Percentiles rank a stretch among this genome's conserved stretches.
These are phyloP conservation scores for Chloromyia formosa DNA, from an alignment of 2,888 invertebrate species.

Conservation along the genomic window DNA sequence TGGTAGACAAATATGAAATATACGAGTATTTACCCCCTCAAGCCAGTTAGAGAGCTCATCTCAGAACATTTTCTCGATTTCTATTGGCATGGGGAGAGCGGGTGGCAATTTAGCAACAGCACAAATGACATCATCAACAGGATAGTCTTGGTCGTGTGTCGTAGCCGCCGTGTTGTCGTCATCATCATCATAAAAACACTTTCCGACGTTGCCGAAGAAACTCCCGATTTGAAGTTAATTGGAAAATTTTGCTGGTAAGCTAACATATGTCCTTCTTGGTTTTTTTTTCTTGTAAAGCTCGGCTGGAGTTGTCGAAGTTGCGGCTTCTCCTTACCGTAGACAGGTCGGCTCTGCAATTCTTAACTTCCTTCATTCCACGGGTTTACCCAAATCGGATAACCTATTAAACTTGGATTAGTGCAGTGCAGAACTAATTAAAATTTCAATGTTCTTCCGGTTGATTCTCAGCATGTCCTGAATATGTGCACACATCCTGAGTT, in stretches of 20 bases:
- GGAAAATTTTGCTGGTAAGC: constrained; percentile 45
- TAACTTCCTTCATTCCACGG: constrained; percentile 35
- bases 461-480: neutral
- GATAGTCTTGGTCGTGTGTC: neutral
- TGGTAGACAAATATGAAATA: too few species aligned
- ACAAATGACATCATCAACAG: neutral
- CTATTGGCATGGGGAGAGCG: neutral
- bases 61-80: neutral
- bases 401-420: constrained; percentile 49
- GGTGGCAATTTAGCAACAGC: neutral
- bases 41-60: too few species aligned
- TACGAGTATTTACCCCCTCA: too few species aligned
- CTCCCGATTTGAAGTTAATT: constrained; percentile 46
- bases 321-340: too few species aligned
- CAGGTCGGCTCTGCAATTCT: constrained; percentile 32
- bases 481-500: neutral
- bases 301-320: neutral
- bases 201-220: neutral
- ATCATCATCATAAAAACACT: neutral
- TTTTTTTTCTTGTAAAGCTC: neutral
- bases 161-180: too few species aligned
- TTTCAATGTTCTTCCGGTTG: constrained; percentile 40
- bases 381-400: constrained; percentile 45
- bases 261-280: neutral
- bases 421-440: constrained; percentile 49